Evolutionary conservation across 2,888 invertebrate genomes (phyloP).

Genomic region (Eurytoma californica): DNA sequence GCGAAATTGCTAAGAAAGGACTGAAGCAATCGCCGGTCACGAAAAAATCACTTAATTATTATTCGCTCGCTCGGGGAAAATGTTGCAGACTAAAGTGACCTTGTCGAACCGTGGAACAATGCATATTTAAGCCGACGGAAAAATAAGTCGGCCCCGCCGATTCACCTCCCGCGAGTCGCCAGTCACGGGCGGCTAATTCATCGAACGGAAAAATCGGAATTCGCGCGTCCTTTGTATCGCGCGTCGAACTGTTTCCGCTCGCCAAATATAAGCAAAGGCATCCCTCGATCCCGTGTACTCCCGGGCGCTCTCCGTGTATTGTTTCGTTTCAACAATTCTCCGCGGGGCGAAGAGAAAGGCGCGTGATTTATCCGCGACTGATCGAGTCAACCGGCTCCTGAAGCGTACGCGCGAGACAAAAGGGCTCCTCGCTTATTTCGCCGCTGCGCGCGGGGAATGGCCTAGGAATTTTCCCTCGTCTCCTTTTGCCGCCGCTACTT

Average conservation of each 20-base stretch:
- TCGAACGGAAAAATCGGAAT: slow-evolving; percentile 2
- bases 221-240: slow-evolving; percentile 25
- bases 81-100: slow-evolving; percentile 32
- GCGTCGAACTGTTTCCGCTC: slow-evolving; percentile 29
- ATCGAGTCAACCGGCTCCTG: slow-evolving; percentile 53
- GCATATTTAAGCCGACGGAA: slow-evolving; percentile 38
- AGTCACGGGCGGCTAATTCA: slow-evolving; percentile 47
- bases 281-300: slow-evolving; percentile 24
- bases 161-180: slow-evolving; percentile 25
- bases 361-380: slow-evolving; percentile 58
- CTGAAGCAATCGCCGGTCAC: not conserved
- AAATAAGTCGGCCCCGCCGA: not conserved
- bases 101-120: slow-evolving; percentile 39
- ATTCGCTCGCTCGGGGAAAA: slow-evolving; percentile 18
- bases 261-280: slow-evolving; percentile 53
- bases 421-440: slow-evolving; percentile 52
- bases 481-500: not conserved
- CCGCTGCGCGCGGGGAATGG: slow-evolving; percentile 41
- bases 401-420: slow-evolving; percentile 51
- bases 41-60: slow-evolving; percentile 23
- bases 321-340: slow-evolving; percentile 47
- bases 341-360: slow-evolving; percentile 11
- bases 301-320: slow-evolving; percentile 28
- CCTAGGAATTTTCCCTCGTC: slow-evolving; percentile 38
- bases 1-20: slow-evolving; percentile 14